A percentile compares a stretch with the other conserved stretches of the same genome.
These are phyloP conservation scores for Gymnopithys bicolor DNA, from an alignment of 2,797 vertebrate species.

Conservation along the genomic window DNA sequence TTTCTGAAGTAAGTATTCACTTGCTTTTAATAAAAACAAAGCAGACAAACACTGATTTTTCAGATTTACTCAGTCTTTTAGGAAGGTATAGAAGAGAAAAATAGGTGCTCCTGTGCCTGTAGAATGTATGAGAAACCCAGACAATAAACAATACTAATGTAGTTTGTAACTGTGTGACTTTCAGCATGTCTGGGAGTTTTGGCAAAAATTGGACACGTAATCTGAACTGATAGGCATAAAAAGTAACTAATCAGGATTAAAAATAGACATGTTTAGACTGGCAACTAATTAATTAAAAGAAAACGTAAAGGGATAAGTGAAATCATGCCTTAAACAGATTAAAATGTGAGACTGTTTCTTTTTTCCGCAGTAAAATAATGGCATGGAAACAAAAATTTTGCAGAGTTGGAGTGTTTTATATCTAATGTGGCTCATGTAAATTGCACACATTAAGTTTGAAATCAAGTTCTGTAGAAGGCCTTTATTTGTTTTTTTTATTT, in stretches of 20 bases:
- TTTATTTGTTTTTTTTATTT: not conserved
- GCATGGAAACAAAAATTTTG: not conserved
- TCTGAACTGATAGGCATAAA: constrained; percentile 60
- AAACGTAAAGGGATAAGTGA: constrained; percentile 27
- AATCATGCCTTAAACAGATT: constrained; percentile 37
- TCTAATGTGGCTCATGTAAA: not conserved
- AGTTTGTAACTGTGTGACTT: constrained; percentile 33
- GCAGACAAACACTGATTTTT: not conserved
- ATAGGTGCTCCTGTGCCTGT: not conserved
- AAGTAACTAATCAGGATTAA: constrained; percentile 39
- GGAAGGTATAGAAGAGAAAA: not conserved
- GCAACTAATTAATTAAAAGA: constrained; percentile 48
- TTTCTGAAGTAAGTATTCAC: not conserved
- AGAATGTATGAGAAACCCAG: constrained; percentile 50
- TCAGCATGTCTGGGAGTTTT: constrained; percentile 58
- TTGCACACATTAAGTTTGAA: not conserved
- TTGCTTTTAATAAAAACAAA: not conserved
- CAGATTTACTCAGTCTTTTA: not conserved
- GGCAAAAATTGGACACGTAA: constrained; percentile 49
- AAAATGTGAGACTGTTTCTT: not conserved
- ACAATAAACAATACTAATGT: constrained; percentile 57
- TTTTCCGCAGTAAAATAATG: not conserved
- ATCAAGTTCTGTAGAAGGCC: not conserved
- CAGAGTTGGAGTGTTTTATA: not conserved
- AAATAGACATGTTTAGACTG: constrained; percentile 58